These are phyloP conservation scores for Bombus balteatus DNA, from an alignment of 1,140 invertebrate species.

Conservation along the genomic window DNA sequence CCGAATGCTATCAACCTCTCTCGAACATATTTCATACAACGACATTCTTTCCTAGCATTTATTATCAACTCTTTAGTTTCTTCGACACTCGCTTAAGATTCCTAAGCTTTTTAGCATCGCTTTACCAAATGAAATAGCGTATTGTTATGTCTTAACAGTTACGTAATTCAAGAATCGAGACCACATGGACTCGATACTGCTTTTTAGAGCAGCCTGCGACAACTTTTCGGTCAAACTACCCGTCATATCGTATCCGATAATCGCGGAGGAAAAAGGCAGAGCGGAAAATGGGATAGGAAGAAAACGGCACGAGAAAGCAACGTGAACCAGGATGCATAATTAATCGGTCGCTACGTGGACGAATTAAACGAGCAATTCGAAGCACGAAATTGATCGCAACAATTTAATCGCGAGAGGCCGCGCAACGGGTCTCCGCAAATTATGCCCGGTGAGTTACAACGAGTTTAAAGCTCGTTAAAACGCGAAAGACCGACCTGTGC, in stretches of 20 bases:
- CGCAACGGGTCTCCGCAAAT: conserved; percentile 25
- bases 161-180: neutral
- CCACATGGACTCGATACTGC: neutral
- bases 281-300: neutral
- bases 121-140: no score
- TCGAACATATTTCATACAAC: neutral
- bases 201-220: no score
- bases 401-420: conserved; percentile 37
- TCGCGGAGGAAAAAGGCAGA: neutral
- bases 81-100: no score
- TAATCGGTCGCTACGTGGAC: conserved; percentile 29
- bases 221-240: neutral
- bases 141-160: no score
- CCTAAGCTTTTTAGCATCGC: no score
- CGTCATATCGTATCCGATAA: no score
- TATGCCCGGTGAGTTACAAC: conserved; percentile 32
- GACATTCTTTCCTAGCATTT: fast-evolving
- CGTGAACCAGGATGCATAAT: conserved; percentile 11
- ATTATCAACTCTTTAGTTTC: no score
- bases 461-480: conserved; percentile 52
- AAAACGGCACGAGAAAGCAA: neutral
- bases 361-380: conserved; percentile 33
- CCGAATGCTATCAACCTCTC: neutral
- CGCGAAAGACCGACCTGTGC: conserved; percentile 24
- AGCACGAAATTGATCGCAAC: conserved; percentile 40